A percentile compares a stretch with the other conserved stretches of the same genome.
phyloP scores from a whole-genome alignment of 2,797 vertebrate genomes.

The Ctenopoma multispine region DNA sequence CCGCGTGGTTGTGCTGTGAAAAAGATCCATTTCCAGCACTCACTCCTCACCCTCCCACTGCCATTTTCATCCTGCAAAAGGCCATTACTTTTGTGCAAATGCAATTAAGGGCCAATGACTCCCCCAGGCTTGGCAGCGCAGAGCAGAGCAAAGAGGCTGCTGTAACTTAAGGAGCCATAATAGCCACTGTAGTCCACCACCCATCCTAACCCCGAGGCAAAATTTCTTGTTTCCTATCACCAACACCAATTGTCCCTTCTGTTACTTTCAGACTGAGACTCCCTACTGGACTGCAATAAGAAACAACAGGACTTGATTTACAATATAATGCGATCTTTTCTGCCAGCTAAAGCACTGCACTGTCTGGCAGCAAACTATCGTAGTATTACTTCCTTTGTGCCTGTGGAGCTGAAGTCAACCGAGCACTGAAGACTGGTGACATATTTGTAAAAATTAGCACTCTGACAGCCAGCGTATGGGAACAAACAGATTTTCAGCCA shows the following conservation, averaged over 20 bases:
- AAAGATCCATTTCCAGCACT: constrained; percentile 43
- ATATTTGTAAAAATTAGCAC: constrained; percentile 19
- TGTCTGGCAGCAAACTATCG: constrained; percentile 6
- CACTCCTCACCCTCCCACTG: constrained; percentile 36
- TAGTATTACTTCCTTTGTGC: not conserved
- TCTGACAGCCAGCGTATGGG: constrained; percentile 15
- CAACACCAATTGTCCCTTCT: constrained; percentile 41
- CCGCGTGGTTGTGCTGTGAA: constrained; percentile 30
- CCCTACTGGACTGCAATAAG: constrained; percentile 16
- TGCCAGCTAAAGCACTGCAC: not conserved
- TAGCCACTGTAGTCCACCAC: constrained; percentile 51
- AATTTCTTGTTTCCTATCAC: constrained; percentile 33
- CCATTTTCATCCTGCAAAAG: constrained; percentile 60
- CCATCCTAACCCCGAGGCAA: constrained; percentile 37
- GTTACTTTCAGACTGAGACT: constrained; percentile 37
- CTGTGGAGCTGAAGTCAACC: constrained; percentile 8
- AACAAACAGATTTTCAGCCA: constrained; percentile 22
- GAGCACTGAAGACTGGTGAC: constrained; percentile 16
- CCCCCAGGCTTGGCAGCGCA: constrained; percentile 68
- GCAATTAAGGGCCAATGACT: constrained; percentile 79
- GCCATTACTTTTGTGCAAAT: constrained; percentile 79
- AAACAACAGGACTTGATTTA: constrained; percentile 48
- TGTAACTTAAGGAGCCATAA: constrained; percentile 65
- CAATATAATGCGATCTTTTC: constrained; percentile 13
- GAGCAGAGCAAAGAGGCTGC: constrained; percentile 50